A percentile compares a stretch with the other conserved stretches of the same genome.
These are phyloP conservation scores for Actenoides lindsayi DNA, from an alignment of 2,113 vertebrate species.

Conservation along the genomic window DNA sequence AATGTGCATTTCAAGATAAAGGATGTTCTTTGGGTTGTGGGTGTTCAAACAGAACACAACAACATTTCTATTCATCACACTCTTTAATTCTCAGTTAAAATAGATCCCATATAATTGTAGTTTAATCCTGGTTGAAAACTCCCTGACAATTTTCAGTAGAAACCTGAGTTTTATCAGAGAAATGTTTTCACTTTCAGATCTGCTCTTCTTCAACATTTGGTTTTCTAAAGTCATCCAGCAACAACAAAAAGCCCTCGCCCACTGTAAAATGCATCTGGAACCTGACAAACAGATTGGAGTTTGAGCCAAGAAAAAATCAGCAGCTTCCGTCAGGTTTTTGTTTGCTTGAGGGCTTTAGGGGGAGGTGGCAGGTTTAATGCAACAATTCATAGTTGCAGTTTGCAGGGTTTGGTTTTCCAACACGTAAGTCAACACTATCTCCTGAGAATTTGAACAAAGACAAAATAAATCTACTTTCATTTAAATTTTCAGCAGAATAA, in stretches of 20 bases:
- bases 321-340: constrained; percentile 13
- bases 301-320: not conserved
- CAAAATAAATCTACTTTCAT: constrained; percentile 26
- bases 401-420: constrained; percentile 38
- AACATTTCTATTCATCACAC: not conserved
- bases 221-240: constrained; percentile 18
- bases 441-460: constrained; percentile 16
- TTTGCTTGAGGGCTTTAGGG: constrained; percentile 29
- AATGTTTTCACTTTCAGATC: constrained; percentile 22
- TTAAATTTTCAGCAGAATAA: constrained; percentile 10
- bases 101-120: constrained; percentile 11
- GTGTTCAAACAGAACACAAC: constrained; percentile 55
- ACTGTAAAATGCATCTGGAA: constrained; percentile 30
- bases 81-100: constrained; percentile 23
- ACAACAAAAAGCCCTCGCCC: not conserved
- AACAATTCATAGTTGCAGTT: not conserved
- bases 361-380: constrained; percentile 19
- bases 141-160: constrained; percentile 14
- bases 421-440: constrained; percentile 19
- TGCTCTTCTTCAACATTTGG: constrained; percentile 24
- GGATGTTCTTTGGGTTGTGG: constrained; percentile 28
- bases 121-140: constrained; percentile 28
- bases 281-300: constrained; percentile 9
- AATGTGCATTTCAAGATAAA: not conserved
- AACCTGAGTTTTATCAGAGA: not conserved